phyloP scores from a whole-genome alignment of 2,113 vertebrate genomes.

The Mustelus asterias region DNA sequence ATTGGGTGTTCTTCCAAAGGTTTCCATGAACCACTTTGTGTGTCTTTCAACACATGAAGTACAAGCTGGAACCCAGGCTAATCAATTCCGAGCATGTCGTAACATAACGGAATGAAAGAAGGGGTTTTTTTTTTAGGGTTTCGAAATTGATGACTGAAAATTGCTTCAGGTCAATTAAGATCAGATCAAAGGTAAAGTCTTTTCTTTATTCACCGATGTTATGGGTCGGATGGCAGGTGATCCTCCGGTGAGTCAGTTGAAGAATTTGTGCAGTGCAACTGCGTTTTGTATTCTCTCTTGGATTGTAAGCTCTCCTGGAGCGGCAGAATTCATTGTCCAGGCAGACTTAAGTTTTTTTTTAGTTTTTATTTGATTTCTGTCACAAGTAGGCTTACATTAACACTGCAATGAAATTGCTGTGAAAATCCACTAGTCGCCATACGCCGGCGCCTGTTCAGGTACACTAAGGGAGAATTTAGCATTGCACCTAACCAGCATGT shows the following conservation, averaged over 20 bases:
- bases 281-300: neutral
- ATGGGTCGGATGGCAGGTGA: neutral
- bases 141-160: neutral
- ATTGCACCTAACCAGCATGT: no score
- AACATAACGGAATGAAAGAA: constrained; percentile 1
- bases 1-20: neutral
- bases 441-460: no score
- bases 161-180: neutral
- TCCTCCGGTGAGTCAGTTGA: neutral
- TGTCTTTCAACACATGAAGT: neutral
- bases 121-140: neutral
- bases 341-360: neutral
- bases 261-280: neutral
- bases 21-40: neutral
- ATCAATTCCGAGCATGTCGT: neutral
- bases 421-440: no score
- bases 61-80: neutral
- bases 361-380: no score
- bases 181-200: neutral
- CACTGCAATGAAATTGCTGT: no score
- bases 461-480: no score
- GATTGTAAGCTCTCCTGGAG: neutral
- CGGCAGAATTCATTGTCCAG: neutral
- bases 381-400: no score
- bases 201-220: neutral